Evolutionary conservation across 1,140 invertebrate genomes (phyloP).

Genomic region (Drosophila guanche): DNA sequence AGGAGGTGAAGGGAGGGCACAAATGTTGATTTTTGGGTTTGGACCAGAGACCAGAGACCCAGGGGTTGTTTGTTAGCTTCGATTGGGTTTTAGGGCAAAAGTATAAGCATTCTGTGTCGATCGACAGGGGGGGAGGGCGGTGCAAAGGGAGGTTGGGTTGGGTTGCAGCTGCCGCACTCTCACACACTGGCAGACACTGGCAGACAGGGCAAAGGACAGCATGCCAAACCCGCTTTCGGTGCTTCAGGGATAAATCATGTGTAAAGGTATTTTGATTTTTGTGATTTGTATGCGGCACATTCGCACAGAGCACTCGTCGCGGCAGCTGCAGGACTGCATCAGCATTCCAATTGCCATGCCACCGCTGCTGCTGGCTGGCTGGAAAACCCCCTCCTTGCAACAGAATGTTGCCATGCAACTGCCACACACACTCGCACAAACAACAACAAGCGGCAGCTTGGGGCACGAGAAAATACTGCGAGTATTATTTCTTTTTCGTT

Average conservation of each 20-base stretch:
- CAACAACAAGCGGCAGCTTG: slow-evolving; percentile 5
- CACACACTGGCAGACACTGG: slow-evolving; percentile 9
- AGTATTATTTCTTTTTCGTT: slow-evolving; percentile 13
- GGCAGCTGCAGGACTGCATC: slow-evolving; percentile 29
- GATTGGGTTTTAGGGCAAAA: slow-evolving; percentile 36
- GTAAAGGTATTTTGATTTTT: slow-evolving; percentile 79
- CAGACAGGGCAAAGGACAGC: neutral
- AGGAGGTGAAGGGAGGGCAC: slow-evolving; percentile 29
- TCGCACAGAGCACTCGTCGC: slow-evolving; percentile 5
- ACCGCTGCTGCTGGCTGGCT: slow-evolving; percentile 27
- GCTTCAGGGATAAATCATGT: slow-evolving; percentile 75
- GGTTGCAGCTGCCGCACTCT: slow-evolving; percentile 55
- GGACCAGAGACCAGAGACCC: slow-evolving; percentile 13
- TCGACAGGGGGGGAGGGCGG: slow-evolving; percentile 57
- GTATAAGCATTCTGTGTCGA: slow-evolving; percentile 67
- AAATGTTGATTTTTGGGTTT: slow-evolving; percentile 43
- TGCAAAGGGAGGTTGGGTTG: slow-evolving; percentile 52
- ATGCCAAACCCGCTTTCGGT: slow-evolving; percentile 32
- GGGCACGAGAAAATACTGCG: slow-evolving; percentile 35
- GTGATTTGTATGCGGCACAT: slow-evolving; percentile 30
- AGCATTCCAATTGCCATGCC: slow-evolving; percentile 7
- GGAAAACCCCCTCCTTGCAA: neutral
- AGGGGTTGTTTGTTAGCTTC: slow-evolving; percentile 54
- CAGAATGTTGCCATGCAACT: slow-evolving; percentile 51
- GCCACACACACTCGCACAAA: neutral